Percentiles rank a stretch among this genome's conserved stretches.
Evolutionary conservation across 2,888 invertebrate species (phyloP).

Genomic region (Agrochola macilenta): DNA sequence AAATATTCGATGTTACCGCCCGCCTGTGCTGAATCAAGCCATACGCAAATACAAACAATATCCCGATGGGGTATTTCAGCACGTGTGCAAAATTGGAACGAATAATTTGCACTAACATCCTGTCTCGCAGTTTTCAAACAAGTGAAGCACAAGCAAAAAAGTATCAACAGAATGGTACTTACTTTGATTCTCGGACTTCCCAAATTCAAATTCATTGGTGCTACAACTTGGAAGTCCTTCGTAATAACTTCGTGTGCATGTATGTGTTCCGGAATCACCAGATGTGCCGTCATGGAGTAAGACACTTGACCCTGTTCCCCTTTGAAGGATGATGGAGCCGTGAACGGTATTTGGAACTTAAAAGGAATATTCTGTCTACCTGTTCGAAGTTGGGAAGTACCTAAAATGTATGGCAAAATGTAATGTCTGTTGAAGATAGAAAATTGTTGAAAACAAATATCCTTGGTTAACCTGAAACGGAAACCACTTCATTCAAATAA

Average conservation of each 20-base stretch:
- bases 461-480: not conserved
- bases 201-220: constrained; percentile 78
- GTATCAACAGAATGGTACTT: constrained; percentile 25
- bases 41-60: not conserved
- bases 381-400: constrained; percentile 66
- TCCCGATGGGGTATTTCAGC: not conserved
- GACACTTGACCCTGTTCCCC: constrained; percentile 73
- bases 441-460: not conserved
- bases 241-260: constrained; percentile 64
- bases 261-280: constrained; percentile 68
- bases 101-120: not conserved
- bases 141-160: not conserved
- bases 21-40: not conserved
- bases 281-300: constrained; percentile 72
- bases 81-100: not conserved
- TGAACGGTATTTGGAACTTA: constrained; percentile 76
- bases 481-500: not conserved
- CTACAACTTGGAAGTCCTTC: constrained; percentile 75
- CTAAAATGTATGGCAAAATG: constrained; percentile 60
- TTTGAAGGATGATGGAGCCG: constrained; percentile 76
- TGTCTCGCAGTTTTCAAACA: not conserved
- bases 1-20: not conserved
- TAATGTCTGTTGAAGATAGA: not conserved
- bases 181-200: constrained; percentile 72
- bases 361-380: constrained; percentile 77